phyloP scores from a whole-genome alignment of 2,113 vertebrate genomes.

The Eulacestoma nigropectus region DNA sequence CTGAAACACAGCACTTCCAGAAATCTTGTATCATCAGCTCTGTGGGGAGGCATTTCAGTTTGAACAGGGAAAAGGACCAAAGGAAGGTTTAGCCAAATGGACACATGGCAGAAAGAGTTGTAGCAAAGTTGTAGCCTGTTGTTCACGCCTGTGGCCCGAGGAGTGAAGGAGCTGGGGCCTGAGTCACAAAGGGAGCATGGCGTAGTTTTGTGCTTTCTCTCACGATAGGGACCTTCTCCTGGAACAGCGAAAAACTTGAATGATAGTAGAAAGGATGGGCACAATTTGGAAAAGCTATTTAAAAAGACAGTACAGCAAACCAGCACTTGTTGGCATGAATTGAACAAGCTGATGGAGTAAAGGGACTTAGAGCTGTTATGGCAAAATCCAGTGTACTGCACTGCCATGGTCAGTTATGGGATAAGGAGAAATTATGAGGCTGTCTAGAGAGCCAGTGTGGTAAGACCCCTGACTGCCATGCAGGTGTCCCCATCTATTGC shows the following conservation, averaged over 20 bases:
- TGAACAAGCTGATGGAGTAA: background rate
- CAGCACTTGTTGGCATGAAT: background rate
- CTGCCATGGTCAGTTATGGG: background rate
- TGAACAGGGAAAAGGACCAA: background rate
- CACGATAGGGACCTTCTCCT: fast-evolving
- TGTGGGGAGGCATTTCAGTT: background rate
- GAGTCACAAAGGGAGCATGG: fast-evolving
- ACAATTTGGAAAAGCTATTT: background rate
- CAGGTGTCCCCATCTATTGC: background rate
- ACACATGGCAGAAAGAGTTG: background rate
- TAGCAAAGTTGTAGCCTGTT: fast-evolving
- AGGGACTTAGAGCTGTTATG: background rate
- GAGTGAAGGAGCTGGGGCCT: background rate
- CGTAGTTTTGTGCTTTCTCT: background rate
- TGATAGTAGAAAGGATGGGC: background rate
- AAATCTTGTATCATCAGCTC: background rate
- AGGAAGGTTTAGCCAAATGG: background rate
- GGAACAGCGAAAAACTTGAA: background rate
- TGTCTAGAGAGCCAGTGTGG: fast-evolving
- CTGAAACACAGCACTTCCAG: background rate
- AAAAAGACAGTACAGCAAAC: background rate
- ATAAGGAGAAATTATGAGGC: background rate
- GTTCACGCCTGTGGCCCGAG: fast-evolving
- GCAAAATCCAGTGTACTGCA: background rate
- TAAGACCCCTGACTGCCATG: background rate